Base-by-base conservation (phyloP, 2,797 vertebrate genomes). In the Gallinago stenura region DNA sequence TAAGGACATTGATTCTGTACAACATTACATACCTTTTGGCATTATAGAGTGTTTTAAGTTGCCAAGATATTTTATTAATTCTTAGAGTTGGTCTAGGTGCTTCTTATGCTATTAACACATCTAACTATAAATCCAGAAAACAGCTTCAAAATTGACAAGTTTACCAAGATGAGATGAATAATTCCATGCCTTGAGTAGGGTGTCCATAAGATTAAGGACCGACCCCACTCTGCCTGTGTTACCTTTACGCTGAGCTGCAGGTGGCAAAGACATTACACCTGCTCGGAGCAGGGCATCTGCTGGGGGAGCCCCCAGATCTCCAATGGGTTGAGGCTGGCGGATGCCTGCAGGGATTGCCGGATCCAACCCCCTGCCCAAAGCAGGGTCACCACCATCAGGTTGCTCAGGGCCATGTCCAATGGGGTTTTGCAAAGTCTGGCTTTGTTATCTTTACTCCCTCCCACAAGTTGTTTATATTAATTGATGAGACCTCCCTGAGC, bases 261-360 rank as follows among this genome's bases (percentile, higher is more conserved):
- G 16, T 2, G 10, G 17, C 35, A 75, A 68, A 78, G 54, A 7
- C 9, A 5, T 45, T 33, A 58, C 12, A 33, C 8, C 8, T 39
- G 43, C 48, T 66, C 0, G 0, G 28, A 56, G 50, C 54, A 73
- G 24, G 3, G 6, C 31, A 12, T 14, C 0, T 1, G 57, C 35
- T 73, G 33, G 21, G 45, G 31, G 33, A 43, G 20, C 6, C 5
- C 51, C 39, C 6, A 10, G 13, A 3, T 2, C 28, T 26, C 24
- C 0, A 0, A 46, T 1, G 2, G 16, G 3, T 5, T n/a, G 43
- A 53, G n/a, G 22, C 37, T 72, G 75, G 28, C 57, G 24, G 24
- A 14, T 6, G 3, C 6, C 68, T 37, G 60, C 20, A 31, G 60
- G 28, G 17, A 28, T 5, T 15, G 12, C 21, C 25, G 10, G 35